Conservation (phyloP, 2,797 vertebrate species). For the Myotis myotis region DNA sequence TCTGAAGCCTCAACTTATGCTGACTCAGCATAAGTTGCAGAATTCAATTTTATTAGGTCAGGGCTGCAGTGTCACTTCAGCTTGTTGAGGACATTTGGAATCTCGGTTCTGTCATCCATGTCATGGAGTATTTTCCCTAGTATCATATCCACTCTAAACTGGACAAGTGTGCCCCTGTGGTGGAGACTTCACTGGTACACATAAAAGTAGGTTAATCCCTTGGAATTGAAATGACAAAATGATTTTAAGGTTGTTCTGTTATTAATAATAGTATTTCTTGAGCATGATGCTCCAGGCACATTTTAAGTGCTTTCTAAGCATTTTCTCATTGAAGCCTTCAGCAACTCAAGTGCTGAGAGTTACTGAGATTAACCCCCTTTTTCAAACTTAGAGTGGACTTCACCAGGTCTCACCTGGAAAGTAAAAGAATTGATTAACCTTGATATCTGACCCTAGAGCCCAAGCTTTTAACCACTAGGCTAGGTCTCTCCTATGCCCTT, state of each 20-base stretch:
- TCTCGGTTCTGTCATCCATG: not conserved
- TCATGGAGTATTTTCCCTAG: not conserved
- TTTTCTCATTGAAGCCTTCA: not conserved
- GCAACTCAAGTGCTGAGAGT: not conserved
- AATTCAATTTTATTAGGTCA: not conserved
- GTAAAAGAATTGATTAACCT: not conserved
- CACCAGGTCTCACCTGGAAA: not conserved
- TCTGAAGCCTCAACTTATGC: no score
- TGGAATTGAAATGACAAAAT: conserved; percentile 17
- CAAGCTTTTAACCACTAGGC: not conserved
- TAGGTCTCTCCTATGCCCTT: not conserved
- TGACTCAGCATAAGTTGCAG: not conserved
- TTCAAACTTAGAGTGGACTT: not conserved
- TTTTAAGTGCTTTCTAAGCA: not conserved
- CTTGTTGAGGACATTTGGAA: not conserved
- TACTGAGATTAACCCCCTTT: not conserved
- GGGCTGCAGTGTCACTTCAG: not conserved
- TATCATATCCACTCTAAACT: not conserved
- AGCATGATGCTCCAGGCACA: not conserved
- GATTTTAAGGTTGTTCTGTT: not conserved
- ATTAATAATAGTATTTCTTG: conserved; percentile 19
- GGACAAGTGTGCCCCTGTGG: not conserved
- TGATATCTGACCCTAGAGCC: not conserved
- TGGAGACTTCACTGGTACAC: not conserved
- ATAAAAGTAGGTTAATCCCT: not conserved